Evolutionary conservation across 1,140 invertebrate genomes (phyloP), one percentile per base, ranked within the genome.

Genomic region (Glossosoma conforme): DNA sequence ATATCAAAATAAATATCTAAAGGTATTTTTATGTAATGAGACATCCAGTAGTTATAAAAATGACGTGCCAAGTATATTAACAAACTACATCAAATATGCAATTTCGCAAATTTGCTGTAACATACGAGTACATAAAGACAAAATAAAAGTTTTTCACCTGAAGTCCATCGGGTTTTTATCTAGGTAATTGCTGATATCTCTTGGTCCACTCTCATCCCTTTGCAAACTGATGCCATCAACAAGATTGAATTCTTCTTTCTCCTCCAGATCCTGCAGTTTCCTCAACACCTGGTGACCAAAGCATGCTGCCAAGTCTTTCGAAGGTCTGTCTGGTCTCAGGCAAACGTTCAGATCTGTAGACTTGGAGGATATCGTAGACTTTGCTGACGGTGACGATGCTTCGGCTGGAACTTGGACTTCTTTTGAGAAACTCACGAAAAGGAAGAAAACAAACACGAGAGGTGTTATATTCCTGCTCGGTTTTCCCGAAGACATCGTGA

Each of bases 91-190:
- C n/a, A n/a, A n/a, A n/a, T n/a, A n/a, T n/a, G n/a, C n/a, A n/a
- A n/a, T n/a, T n/a, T n/a, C n/a, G n/a, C n/a, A n/a, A n/a, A n/a
- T n/a, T n/a, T n/a, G n/a, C n/a, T n/a, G n/a, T n/a, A n/a, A n/a
- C n/a, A n/a, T n/a, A n/a, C n/a, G n/a, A n/a, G n/a, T n/a, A n/a
- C n/a, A n/a, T n/a, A n/a, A n/a, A n/a, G n/a, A n/a, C 6, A 28
- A 8, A 28, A 28, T 8, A 8, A 28, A 28, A 28, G n/a, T 28
- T 28, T 18, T 62, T 62, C 78, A 84, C 67, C 82, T 77, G 43
- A 85, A 83, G 70, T 85, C 81, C 57, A 81, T 79, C 0, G 86
- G 83, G 69, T 88, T 83, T 44, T 80, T 83, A 56, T 86, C 83
- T 41, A 83, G 67, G 56, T 80, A 78, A 62, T 76, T 79, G 55